phyloP scores from a whole-genome alignment of 2,888 invertebrate species.

The Ormyrus pomaceus region DNA sequence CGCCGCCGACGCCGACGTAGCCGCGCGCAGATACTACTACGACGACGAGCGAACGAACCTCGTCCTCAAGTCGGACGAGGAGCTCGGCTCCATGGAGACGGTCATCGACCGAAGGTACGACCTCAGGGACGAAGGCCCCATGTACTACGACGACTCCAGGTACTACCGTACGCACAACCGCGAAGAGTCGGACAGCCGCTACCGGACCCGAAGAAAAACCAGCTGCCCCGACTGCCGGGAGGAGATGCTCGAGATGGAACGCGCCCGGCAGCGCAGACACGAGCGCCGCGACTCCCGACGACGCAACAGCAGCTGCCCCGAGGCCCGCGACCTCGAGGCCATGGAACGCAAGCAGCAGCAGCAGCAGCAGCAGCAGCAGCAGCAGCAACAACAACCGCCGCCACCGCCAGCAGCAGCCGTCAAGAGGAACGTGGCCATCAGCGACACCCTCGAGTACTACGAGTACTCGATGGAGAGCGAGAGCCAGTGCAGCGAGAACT shows the following conservation, averaged over 20 bases:
- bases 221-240: conserved; percentile 69
- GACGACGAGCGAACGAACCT: conserved; percentile 53
- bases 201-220: conserved; percentile 63
- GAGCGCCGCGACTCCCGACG: conserved; percentile 56
- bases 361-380: conserved; percentile 58
- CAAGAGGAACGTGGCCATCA: conserved; percentile 75
- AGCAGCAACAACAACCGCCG: conserved; percentile 65
- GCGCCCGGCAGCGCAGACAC: conserved; percentile 51
- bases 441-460: conserved; percentile 75
- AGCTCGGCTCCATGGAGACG: conserved; percentile 72
- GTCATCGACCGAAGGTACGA: conserved; percentile 60
- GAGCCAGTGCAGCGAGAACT: conserved; percentile 75
- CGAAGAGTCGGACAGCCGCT: neutral
- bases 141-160: neutral
- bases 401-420: conserved; percentile 67
- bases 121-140: neutral
- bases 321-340: conserved; percentile 66
- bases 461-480: conserved; percentile 76
- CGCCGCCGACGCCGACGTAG: conserved; percentile 27
- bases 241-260: conserved; percentile 58
- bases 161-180: conserved; percentile 18
- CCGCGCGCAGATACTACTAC: conserved; percentile 24
- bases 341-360: conserved; percentile 70
- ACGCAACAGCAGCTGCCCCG: conserved; percentile 71
- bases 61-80: conserved; percentile 69